Evolutionary conservation across 2,113 vertebrate genomes (phyloP).

Genomic region (Bubalus kerabau): DNA sequence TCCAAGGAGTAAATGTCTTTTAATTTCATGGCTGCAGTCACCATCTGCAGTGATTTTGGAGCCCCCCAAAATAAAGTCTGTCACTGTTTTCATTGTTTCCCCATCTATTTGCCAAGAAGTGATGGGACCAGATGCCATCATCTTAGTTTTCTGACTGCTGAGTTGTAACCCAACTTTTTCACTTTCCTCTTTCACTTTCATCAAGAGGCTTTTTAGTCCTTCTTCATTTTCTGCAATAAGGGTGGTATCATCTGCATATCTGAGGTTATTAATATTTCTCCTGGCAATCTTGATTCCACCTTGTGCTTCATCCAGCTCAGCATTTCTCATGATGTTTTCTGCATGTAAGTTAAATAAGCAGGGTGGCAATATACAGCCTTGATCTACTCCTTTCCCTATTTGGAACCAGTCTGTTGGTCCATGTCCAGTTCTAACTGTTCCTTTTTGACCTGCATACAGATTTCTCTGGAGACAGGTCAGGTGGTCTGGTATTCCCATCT

Average conservation of each 20-base stretch:
- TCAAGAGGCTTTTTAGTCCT: background rate
- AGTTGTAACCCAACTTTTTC: background rate
- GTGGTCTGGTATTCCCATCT: background rate
- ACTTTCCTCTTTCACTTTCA: background rate
- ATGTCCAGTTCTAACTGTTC: background rate
- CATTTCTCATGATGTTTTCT: background rate
- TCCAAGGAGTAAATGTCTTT: background rate
- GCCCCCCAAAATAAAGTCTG: background rate
- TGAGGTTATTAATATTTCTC: background rate
- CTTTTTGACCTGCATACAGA: background rate
- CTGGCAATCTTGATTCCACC: background rate
- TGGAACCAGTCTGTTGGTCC: background rate
- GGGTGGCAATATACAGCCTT: background rate
- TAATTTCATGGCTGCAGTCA: background rate
- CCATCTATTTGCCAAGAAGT: background rate
- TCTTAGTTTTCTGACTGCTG: background rate
- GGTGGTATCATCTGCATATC: fast-evolving
- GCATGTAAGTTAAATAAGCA: background rate
- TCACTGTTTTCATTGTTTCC: background rate
- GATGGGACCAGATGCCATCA: background rate
- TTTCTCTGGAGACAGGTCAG: background rate
- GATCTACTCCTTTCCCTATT: background rate
- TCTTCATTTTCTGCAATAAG: background rate
- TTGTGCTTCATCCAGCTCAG: background rate
- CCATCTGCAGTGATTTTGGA: background rate